phyloP scores from a whole-genome alignment of 1,140 invertebrate species.

The Saccostrea echinata region DNA sequence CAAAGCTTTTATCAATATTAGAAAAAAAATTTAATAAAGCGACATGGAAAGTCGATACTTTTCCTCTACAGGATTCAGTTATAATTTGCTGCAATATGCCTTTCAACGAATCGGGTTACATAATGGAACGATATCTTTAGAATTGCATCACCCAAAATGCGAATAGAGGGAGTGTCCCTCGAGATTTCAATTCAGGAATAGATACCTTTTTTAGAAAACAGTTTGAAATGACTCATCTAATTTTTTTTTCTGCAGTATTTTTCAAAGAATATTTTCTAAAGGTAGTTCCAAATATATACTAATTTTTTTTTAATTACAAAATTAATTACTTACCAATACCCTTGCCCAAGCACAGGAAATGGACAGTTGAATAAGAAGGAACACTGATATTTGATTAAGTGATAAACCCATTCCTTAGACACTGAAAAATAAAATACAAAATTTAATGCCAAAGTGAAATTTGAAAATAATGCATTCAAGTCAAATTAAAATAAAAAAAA shows the following conservation, averaged over 20 bases:
- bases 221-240: neutral
- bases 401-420: conserved; percentile 31
- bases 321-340: neutral
- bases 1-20: neutral
- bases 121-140: neutral
- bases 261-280: no score
- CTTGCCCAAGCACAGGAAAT: conserved; percentile 1
- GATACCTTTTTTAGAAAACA: neutral
- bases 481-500: neutral
- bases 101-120: neutral
- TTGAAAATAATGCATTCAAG: neutral
- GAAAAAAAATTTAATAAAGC: neutral
- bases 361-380: conserved; percentile 1
- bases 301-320: no score
- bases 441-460: neutral
- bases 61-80: neutral
- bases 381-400: conserved; percentile 9
- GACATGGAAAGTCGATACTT: neutral
- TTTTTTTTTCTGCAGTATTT: no score
- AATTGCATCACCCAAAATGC: conserved; percentile 9
- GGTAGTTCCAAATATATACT: no score
- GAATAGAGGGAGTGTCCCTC: neutral
- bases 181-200: neutral
- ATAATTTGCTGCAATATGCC: no score
- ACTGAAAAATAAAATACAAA: neutral